Conservation (phyloP, 2,797 vertebrate genomes). For the Poeciliopsis presidionis region DNA sequence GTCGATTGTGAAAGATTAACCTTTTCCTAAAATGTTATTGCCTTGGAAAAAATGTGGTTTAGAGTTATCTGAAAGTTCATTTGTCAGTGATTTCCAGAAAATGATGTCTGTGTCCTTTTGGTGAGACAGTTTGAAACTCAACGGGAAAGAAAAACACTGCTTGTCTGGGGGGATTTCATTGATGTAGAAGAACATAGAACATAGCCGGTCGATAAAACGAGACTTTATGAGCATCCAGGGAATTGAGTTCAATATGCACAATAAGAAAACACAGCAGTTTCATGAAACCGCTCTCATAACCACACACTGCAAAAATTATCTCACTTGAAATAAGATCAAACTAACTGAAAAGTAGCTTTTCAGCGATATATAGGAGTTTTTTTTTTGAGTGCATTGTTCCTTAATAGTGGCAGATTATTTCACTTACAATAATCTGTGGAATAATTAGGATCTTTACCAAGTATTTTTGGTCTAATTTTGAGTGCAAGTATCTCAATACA, state of each 20-base stretch:
- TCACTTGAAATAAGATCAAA: too few relatives aligned
- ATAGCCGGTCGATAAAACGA: neutral
- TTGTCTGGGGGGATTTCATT: conserved; percentile 18
- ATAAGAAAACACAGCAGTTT: neutral
- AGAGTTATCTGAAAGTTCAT: conserved; percentile 75
- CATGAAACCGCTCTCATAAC: conserved; percentile 17
- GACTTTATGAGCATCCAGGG: neutral
- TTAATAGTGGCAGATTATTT: too few relatives aligned
- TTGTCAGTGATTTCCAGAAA: conserved; percentile 68
- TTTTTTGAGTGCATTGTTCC: too few relatives aligned
- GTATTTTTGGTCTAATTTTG: too few relatives aligned
- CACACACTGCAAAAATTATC: too few relatives aligned
- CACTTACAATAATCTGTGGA: too few relatives aligned
- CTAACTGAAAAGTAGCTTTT: too few relatives aligned
- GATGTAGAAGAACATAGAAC: conserved; percentile 8
- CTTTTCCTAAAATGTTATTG: conserved; percentile 76
- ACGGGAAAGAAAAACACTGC: conserved; percentile 31
- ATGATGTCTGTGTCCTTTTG: conserved; percentile 76
- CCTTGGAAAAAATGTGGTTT: conserved; percentile 39
- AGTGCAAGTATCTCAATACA: too few relatives aligned
- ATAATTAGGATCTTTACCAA: too few relatives aligned
- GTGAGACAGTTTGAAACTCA: conserved; percentile 59
- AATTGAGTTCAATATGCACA: neutral
- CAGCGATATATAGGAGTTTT: too few relatives aligned
- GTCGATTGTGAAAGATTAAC: conserved; percentile 71